Percentiles rank a stretch among this genome's conserved stretches.
Conservation (phyloP, 2,797 vertebrate genomes). For the Melanotaenia pygmaea region DNA sequence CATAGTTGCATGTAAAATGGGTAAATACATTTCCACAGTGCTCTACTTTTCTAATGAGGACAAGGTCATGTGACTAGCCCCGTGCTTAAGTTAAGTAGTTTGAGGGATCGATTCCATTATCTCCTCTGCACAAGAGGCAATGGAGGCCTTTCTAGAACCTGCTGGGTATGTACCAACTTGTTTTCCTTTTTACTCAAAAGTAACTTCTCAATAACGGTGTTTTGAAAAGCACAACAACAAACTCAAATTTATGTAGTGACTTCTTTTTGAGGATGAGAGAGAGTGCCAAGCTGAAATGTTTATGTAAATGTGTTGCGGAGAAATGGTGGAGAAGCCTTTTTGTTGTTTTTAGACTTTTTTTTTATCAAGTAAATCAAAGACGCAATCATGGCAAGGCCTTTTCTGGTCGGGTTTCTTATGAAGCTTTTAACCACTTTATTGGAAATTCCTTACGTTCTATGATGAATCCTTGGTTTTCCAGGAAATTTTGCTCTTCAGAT, state of each 20-base stretch:
- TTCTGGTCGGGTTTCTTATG: conserved; percentile 19
- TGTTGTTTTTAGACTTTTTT: conserved; percentile 28
- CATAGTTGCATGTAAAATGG: conserved; percentile 58
- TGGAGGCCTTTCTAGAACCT: conserved; percentile 68
- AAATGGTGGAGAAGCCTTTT: conserved; percentile 28
- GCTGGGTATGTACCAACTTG: conserved; percentile 69
- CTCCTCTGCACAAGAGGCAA: conserved; percentile 63
- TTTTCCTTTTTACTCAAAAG: conserved; percentile 16
- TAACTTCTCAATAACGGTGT: conserved; percentile 36
- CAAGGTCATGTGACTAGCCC: conserved; percentile 71
- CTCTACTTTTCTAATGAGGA: conserved; percentile 70
- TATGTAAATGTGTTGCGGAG: conserved; percentile 39
- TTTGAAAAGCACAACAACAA: conserved; percentile 5
- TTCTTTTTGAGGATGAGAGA: conserved; percentile 45
- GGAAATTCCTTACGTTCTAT: conserved; percentile 28
- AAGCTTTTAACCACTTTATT: conserved; percentile 53
- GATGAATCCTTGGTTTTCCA: conserved; percentile 30
- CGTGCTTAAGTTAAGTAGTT: conserved; percentile 76
- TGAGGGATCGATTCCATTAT: conserved; percentile 71
- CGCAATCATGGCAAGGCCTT: conserved; percentile 28
- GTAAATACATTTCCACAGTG: conserved; percentile 76
- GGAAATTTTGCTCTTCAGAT: conserved; percentile 19
- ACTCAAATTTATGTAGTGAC: conserved; percentile 31
- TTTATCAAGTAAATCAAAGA: conserved; percentile 47
- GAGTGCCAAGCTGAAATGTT: conserved; percentile 26